Evolutionary conservation across 2,888 invertebrate genomes (phyloP), one percentile per base, ranked within the genome.

Genomic region (Parnassius glacialis): DNA sequence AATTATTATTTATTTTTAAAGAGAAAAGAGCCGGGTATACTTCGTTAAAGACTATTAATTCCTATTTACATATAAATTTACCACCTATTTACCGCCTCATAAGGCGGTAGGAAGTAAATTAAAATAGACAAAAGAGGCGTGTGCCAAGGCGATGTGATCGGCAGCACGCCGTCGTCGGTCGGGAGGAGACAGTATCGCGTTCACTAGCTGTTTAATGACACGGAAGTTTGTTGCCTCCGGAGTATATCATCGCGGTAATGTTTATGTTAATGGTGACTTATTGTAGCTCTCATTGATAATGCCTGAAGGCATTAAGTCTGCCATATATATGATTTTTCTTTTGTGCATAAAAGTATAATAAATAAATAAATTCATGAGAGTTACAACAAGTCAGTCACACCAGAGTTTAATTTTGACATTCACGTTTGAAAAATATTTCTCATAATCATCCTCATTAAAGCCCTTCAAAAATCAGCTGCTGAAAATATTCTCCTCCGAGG

Each of bases 211-310:
- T 50, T 78, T 85, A 87, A 87, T 85, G 85, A 83, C 85, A 82
- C 83, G 84, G 84, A 85, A 86, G 81, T 75, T 65, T 41, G 57
- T 64, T 71, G 70, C 74, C 71, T 71, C 75, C 73, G 69, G 68
- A 69, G 71, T 76, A 81, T 79, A 83, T 83, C 80, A 82, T 79
- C 79, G 58, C 53, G 61, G 56, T 53, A 53, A 63, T 64, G 64
- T 65, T 50, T 56, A 58, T 52, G 57, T 51, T 61, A 65, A 64
- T 61, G 59, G 64, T 60, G 62, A 64, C 57, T 64, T 64, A 67
- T 64, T 64, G 47, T n/a, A 7, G 34, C 34, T 34, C 34, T 34
- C 7, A 34, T 34, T 34, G 5, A 34, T n/a, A n/a, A n/a, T n/a
- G n/a, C n/a, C n/a, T n/a, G n/a, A n/a, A n/a, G n/a, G n/a, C n/a